Evolutionary conservation across 2,113 vertebrate species (phyloP), one percentile per base, ranked within the genome.

Genomic region (Microcebus lehilahytsara): DNA sequence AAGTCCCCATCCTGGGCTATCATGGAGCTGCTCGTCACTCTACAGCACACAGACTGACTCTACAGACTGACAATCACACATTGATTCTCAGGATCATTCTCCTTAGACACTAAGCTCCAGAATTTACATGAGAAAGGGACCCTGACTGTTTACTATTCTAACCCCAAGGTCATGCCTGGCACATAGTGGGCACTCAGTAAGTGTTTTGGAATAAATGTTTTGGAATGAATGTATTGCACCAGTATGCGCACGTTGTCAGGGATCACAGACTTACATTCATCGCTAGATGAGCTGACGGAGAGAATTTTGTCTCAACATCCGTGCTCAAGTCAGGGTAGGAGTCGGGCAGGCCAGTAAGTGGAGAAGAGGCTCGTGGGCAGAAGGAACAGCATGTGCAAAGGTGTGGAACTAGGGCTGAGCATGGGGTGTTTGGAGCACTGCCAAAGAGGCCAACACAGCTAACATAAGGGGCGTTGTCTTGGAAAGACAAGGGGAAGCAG

Each of bases 351-450:
- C 14, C 34, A 56, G 46, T 62, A 32, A 34, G 6, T 19, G 30
- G 25, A 34, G 12, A 78, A 66, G 34, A 20, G 37, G 4, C 34
- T 10, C 3, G 30, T 5, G 10, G 1, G 1, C 37, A 77, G 51
- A 53, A 7, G n/a, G 6, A 3, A 7, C 14, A 56, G 49, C 3
- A 11, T 19, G 30, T 9, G 19, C 22, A 23, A 30, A 60, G 16
- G 4, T 37, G 11, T 89, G 58, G n/a, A n/a, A 6, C 17, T 37
- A 12, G 7, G 30, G 37, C 12, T 8, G 9, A 46, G 30, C 5
- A 2, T 5, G 9, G 14, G 20, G 2, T 22, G 2, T 62, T 17
- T 2, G 3, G 2, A 79, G 9, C 25, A 20, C 16, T 27, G 6
- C 17, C 4, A 72, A 30, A n/a, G 32, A 42, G 25, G 3, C 32